A percentile compares a stretch with the other conserved stretches of the same genome.
Evolutionary conservation across 2,797 vertebrate species (phyloP).

Genomic region (Spinus pinus): DNA sequence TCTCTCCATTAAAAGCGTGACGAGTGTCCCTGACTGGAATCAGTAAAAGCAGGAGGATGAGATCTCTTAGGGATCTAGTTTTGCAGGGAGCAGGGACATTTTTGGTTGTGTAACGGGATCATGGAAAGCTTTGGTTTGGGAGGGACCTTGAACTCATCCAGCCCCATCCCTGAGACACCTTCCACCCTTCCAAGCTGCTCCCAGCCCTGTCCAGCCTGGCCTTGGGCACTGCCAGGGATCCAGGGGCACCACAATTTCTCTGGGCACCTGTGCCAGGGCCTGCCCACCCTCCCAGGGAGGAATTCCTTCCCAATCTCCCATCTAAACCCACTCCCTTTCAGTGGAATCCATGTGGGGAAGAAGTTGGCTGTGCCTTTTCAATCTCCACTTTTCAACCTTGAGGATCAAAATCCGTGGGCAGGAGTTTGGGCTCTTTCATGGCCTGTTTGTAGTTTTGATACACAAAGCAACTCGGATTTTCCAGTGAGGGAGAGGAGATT

Average conservation of each 20-base stretch:
- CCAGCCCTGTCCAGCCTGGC: accelerated
- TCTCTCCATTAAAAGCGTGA: background rate
- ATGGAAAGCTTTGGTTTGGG: background rate
- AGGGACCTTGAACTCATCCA: background rate
- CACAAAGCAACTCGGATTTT: background rate
- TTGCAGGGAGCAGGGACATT: background rate
- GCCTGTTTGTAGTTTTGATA: background rate
- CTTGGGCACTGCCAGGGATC: background rate
- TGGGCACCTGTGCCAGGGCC: accelerated
- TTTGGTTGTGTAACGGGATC: accelerated
- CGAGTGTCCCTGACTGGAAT: background rate
- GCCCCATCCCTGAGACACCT: accelerated
- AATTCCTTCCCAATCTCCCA: background rate
- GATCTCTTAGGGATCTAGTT: background rate
- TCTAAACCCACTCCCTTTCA: background rate
- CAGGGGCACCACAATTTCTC: background rate
- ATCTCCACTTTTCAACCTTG: background rate
- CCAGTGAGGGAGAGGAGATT: background rate
- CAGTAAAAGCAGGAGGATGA: background rate
- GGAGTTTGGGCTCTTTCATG: background rate
- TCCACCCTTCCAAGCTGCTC: accelerated
- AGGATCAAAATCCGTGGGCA: background rate
- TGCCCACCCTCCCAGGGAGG: accelerated
- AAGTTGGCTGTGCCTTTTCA: background rate
- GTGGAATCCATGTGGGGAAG: background rate